Evolutionary conservation across 1,140 invertebrate species (phyloP).

Genomic region (Camponotus pennsylvanicus): DNA sequence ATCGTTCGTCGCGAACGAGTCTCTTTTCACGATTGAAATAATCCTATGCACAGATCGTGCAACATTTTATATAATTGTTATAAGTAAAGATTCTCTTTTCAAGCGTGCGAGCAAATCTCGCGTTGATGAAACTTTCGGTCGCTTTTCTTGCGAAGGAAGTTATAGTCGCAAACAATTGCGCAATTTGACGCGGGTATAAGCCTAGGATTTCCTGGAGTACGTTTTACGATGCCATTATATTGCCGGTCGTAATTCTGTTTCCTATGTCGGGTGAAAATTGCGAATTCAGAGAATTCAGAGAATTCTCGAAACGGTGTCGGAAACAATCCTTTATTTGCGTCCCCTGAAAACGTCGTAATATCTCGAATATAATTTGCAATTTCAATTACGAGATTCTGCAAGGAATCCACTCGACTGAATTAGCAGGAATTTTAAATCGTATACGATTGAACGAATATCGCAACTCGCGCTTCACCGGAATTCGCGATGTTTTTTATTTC

Average conservation of each 20-base stretch:
- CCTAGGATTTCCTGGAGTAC: conserved; percentile 6
- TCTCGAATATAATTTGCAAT: background rate
- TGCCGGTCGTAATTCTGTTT: conserved; percentile 45
- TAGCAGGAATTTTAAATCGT: conserved; percentile 1
- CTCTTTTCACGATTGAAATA: background rate
- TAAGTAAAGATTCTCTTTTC: background rate
- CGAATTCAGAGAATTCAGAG: too few species aligned
- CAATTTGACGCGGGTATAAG: conserved; percentile 32
- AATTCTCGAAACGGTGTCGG: background rate
- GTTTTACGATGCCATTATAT: conserved; percentile 39
- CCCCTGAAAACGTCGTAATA: background rate
- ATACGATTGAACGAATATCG: conserved; percentile 11
- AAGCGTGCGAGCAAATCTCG: background rate
- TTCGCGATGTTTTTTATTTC: background rate
- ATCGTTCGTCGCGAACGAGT: background rate
- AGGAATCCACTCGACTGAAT: background rate
- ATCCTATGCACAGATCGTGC: background rate
- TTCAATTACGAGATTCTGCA: conserved; percentile 17
- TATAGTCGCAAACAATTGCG: background rate
- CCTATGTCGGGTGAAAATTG: conserved; percentile 30
- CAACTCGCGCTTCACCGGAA: background rate
- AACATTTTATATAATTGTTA: conserved; percentile 28
- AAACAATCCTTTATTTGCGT: background rate
- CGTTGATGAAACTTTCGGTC: background rate
- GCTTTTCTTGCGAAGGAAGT: conserved; percentile 10